Conservation (phyloP, 2,888 invertebrate species). For the Neoascia interrupta region DNA sequence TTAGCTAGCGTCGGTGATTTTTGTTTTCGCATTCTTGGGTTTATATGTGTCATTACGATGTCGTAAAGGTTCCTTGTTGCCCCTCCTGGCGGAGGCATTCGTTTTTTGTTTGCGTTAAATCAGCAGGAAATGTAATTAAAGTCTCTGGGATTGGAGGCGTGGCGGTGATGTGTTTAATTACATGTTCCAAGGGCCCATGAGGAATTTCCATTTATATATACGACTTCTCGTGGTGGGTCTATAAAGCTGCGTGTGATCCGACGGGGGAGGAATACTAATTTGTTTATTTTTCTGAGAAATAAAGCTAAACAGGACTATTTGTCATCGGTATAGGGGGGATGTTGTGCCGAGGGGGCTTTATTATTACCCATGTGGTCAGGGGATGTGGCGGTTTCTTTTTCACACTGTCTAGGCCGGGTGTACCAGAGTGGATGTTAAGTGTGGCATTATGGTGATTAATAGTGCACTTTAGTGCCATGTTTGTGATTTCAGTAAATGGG, state of each 20-base stretch:
- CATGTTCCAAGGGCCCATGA: conserved; percentile 24
- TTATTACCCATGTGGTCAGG: conserved; percentile 8
- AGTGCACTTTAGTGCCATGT: conserved; percentile 16
- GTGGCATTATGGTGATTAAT: conserved; percentile 38
- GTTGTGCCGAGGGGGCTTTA: not conserved
- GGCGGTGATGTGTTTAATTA: conserved; percentile 52
- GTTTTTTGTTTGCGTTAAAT: conserved; percentile 21
- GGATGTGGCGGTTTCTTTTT: not conserved
- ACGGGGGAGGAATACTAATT: conserved; percentile 6
- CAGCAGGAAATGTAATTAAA: conserved; percentile 55
- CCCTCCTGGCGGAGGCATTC: not conserved
- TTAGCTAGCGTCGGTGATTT: conserved; percentile 47
- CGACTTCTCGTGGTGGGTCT: not conserved
- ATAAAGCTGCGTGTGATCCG: no score
- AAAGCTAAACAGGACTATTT: conserved; percentile 3
- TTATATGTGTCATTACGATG: conserved; percentile 36
- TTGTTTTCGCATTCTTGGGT: conserved; percentile 37
- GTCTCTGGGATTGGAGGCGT: conserved; percentile 29
- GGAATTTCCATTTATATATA: conserved; percentile 36
- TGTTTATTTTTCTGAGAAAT: conserved; percentile 16
- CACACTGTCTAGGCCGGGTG: not conserved
- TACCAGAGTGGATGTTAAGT: conserved; percentile 5
- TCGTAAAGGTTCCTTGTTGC: conserved; percentile 21
- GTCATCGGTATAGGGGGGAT: not conserved
- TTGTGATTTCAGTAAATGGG: conserved; percentile 32